Conservation (phyloP, 1,140 invertebrate genomes). For the Araneus ventricosus region DNA sequence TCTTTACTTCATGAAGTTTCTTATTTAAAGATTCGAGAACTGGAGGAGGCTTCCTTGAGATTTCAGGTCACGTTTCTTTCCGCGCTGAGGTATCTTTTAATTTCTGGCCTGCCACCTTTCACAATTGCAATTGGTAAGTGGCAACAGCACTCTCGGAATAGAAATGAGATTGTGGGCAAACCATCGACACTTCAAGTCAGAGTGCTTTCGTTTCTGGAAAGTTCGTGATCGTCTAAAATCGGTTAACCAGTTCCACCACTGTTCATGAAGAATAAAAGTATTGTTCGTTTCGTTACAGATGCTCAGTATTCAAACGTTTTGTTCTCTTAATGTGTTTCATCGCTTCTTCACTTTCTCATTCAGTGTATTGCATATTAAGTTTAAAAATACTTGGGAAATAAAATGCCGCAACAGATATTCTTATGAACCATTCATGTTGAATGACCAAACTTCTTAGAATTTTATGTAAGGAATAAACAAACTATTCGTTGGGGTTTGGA, state of each 20-base stretch:
- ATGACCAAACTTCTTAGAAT: no score
- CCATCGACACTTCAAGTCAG: background rate
- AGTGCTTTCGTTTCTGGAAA: background rate
- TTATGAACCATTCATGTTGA: no score
- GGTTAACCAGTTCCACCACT: background rate
- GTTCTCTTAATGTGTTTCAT: background rate
- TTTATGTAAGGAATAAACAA: no score
- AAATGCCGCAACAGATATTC: no score
- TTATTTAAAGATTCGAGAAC: background rate
- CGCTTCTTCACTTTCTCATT: no score
- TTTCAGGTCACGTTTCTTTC: conserved; percentile 16
- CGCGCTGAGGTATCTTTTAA: conserved; percentile 20
- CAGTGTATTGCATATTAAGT: no score
- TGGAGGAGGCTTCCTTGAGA: background rate
- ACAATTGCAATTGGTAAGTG: conserved; percentile 43
- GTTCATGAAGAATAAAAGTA: background rate
- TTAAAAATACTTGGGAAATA: no score
- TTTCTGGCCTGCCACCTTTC: conserved; percentile 31
- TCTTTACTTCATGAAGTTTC: background rate
- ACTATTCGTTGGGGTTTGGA: no score
- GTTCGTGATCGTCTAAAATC: background rate
- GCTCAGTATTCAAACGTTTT: background rate
- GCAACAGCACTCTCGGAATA: background rate
- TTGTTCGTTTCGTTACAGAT: background rate
- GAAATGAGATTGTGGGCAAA: background rate